Evolutionary conservation across 2,113 vertebrate species (phyloP).

Genomic region (Peromyscus leucopus): DNA sequence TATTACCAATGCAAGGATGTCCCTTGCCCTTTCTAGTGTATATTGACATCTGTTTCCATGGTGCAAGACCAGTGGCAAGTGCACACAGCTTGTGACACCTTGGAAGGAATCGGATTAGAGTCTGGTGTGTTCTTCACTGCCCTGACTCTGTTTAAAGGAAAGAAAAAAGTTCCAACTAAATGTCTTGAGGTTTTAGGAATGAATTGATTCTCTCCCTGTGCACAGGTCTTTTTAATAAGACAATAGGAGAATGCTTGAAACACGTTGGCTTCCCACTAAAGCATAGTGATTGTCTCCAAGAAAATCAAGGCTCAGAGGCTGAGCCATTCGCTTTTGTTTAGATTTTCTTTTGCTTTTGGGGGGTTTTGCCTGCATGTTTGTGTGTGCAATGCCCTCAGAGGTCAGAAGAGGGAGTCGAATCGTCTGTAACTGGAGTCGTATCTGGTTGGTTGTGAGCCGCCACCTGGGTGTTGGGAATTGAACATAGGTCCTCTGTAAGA

Average conservation of each 20-base stretch:
- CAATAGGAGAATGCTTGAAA: slow-evolving; percentile 39
- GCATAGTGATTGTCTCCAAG: background rate
- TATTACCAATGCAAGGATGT: background rate
- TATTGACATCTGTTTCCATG: background rate
- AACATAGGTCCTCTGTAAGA: background rate
- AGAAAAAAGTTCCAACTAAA: background rate
- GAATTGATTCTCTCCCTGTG: background rate
- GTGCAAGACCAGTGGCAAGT: background rate
- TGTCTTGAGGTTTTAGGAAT: background rate
- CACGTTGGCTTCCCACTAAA: background rate
- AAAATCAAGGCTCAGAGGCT: slow-evolving; percentile 20
- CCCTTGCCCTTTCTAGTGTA: slow-evolving; percentile 8
- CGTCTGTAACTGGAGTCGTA: background rate
- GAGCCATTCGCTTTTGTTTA: background rate
- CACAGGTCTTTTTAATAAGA: background rate
- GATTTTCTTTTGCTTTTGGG: background rate
- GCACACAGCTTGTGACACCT: background rate
- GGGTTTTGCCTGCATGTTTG: background rate
- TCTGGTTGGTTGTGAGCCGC: background rate
- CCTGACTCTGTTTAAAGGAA: background rate
- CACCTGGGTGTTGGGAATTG: background rate
- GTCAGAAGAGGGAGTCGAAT: background rate
- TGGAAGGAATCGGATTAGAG: background rate
- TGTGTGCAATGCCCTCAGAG: background rate
- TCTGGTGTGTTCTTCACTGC: slow-evolving; percentile 5